These are phyloP conservation scores for Lasiurus borealis DNA, from an alignment of 2,113 vertebrate species.

Conservation along the genomic window DNA sequence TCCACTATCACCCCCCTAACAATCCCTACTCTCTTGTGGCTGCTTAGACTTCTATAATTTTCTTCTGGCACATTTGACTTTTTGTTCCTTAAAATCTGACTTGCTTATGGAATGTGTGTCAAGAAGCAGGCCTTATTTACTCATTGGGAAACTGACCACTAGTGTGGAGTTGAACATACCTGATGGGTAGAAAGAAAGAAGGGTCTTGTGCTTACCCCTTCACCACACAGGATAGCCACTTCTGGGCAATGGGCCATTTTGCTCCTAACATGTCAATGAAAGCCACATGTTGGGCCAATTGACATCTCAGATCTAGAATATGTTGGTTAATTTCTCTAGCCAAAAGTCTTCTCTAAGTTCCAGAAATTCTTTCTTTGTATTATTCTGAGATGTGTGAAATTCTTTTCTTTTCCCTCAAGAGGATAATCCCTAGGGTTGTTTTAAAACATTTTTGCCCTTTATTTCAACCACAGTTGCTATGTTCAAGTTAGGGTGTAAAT, in stretches of 20 bases:
- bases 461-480: slow-evolving; percentile 31
- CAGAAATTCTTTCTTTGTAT: slow-evolving; percentile 63
- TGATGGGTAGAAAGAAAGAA: slow-evolving; percentile 9
- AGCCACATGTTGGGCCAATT: neutral
- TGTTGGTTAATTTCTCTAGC: neutral
- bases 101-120: slow-evolving; percentile 79
- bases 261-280: neutral
- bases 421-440: neutral
- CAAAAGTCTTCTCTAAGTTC: slow-evolving; percentile 24
- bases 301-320: neutral
- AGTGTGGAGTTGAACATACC: neutral
- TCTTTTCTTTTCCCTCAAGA: slow-evolving; percentile 29
- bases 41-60: slow-evolving; percentile 75
- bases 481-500: slow-evolving; percentile 11
- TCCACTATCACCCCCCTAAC: neutral
- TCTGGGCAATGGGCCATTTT: neutral
- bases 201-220: neutral
- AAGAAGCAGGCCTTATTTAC: slow-evolving; percentile 77
- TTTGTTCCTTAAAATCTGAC: slow-evolving; percentile 67
- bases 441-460: neutral
- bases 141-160: slow-evolving; percentile 44
- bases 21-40: slow-evolving; percentile 9
- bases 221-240: neutral
- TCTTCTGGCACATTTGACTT: slow-evolving; percentile 65
- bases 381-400: slow-evolving; percentile 55